phyloP scores from a whole-genome alignment of 2,797 vertebrate genomes.

The Falco concolor region DNA sequence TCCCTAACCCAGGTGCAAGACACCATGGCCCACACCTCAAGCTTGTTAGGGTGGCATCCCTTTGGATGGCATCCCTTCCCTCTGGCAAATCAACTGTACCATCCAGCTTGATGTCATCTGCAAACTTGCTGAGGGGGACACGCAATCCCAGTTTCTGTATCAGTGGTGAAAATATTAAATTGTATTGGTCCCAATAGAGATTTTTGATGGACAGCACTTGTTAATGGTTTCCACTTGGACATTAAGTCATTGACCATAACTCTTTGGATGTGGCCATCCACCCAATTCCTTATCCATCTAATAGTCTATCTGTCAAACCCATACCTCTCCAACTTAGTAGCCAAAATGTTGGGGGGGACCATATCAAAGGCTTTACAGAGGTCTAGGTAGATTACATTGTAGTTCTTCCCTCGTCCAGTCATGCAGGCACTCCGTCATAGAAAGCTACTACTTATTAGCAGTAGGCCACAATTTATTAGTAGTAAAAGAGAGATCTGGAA shows the following conservation, averaged over 20 bases:
- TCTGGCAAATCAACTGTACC: background rate
- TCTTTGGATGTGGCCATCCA: background rate
- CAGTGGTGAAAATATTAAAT: background rate
- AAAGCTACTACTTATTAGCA: background rate
- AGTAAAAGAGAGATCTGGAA: background rate
- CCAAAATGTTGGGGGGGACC: background rate
- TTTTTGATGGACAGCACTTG: background rate
- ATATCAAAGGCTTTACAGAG: background rate
- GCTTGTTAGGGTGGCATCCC: background rate
- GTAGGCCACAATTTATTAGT: background rate
- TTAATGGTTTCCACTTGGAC: background rate
- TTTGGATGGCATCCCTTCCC: background rate
- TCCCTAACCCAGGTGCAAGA: background rate
- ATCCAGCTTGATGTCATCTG: background rate
- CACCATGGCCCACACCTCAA: background rate
- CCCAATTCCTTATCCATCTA: background rate
- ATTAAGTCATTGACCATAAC: background rate
- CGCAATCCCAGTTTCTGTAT: background rate
- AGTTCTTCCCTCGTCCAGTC: background rate
- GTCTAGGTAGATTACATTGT: accelerated
- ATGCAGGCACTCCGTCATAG: background rate
- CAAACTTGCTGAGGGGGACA: background rate
- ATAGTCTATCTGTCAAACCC: background rate
- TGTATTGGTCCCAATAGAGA: background rate
- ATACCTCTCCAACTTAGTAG: background rate